Evolutionary conservation across 2,888 invertebrate species (phyloP).

Genomic region (Pherbina coryleti): DNA sequence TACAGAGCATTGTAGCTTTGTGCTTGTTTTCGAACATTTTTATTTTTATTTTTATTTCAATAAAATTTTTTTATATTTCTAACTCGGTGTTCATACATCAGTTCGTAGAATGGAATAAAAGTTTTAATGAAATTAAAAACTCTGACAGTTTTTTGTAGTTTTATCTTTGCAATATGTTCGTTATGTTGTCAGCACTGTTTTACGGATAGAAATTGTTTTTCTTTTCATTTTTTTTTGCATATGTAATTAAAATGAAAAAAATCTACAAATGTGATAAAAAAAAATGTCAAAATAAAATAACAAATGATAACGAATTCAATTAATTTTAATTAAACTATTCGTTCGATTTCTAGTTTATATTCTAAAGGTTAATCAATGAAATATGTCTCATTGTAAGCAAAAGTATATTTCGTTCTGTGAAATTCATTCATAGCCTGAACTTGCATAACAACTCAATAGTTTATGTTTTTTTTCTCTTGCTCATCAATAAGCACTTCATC

Average conservation of each 20-base stretch:
- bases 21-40: too few relatives aligned
- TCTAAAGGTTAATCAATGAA: too few relatives aligned
- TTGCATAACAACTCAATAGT: not conserved
- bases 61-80: not conserved
- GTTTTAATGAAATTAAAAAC: constrained; percentile 37
- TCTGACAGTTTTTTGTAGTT: constrained; percentile 25
- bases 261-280: too few relatives aligned
- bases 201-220: not conserved
- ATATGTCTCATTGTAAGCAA: too few relatives aligned
- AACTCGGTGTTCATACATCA: not conserved
- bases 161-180: constrained; percentile 17
- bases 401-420: not conserved
- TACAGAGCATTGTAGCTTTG: too few relatives aligned
- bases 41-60: not conserved
- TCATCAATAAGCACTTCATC: constrained; percentile 17
- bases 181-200: constrained; percentile 15
- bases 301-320: too few relatives aligned
- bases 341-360: too few relatives aligned
- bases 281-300: too few relatives aligned
- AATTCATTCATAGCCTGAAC: not conserved
- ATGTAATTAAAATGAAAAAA: too few relatives aligned
- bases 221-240: not conserved
- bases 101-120: constrained; percentile 11
- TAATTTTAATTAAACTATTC: too few relatives aligned
- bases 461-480: not conserved